Evolutionary conservation across 2,888 invertebrate species (phyloP).

Genomic region (Pachydiplax longipennis): DNA sequence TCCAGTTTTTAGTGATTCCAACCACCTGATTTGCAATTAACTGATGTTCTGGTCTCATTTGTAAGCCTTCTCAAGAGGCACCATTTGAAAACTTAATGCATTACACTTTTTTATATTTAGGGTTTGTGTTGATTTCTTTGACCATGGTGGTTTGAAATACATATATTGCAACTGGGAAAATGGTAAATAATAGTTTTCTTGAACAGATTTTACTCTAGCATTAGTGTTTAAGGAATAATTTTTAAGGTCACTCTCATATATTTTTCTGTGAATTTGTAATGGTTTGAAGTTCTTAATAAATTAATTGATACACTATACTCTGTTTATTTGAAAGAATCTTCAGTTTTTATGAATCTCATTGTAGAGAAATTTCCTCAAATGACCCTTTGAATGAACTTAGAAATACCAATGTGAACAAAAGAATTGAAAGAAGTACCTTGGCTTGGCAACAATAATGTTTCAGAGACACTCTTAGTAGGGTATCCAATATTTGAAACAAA

Average conservation of each 20-base stretch:
- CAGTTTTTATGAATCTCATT: no score
- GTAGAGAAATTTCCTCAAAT: no score
- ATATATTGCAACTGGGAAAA: slow-evolving; percentile 41
- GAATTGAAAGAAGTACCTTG: no score
- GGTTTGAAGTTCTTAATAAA: slow-evolving; percentile 46
- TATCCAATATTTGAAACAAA: no score
- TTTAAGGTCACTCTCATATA: slow-evolving; percentile 32
- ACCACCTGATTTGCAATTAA: slow-evolving; percentile 33
- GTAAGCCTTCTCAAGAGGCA: slow-evolving; percentile 12
- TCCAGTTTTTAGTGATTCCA: slow-evolving; percentile 43
- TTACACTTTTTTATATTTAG: slow-evolving; percentile 8
- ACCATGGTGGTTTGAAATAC: slow-evolving; percentile 37
- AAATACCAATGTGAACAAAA: no score
- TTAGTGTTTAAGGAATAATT: slow-evolving; percentile 44
- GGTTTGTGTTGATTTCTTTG: slow-evolving; percentile 21
- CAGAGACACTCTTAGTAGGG: no score
- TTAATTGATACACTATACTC: slow-evolving; percentile 32
- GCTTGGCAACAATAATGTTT: no score
- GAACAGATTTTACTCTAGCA: slow-evolving; percentile 23
- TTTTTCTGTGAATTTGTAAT: slow-evolving; percentile 45
- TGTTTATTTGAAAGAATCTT: no score
- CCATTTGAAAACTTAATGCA: not conserved
- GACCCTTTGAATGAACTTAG: no score
- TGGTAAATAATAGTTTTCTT: slow-evolving; percentile 38
- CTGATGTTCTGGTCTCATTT: slow-evolving; percentile 25